A percentile compares a stretch with the other conserved stretches of the same genome.
phyloP scores from a whole-genome alignment of 2,888 invertebrate genomes.

The Hyles lineata region DNA sequence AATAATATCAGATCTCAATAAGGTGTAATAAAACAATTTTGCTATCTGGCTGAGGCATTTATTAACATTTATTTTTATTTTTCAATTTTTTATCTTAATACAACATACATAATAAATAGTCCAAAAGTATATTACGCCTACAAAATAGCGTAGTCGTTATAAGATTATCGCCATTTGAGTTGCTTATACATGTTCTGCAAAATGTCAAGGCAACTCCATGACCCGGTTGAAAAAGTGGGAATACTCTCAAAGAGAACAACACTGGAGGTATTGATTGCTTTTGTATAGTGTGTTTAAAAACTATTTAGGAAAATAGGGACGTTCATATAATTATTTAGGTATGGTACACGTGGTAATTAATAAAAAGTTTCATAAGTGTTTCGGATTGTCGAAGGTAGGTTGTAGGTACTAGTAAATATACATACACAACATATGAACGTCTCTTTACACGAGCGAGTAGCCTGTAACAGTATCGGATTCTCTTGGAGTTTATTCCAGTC shows the following conservation, averaged over 20 bases:
- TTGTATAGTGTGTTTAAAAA: constrained; percentile 22
- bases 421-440: neutral
- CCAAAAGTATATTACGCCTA: constrained; percentile 86
- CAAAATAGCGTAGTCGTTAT: constrained; percentile 85
- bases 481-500: constrained; percentile 40
- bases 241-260: constrained; percentile 67
- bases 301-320: constrained; percentile 17
- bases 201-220: constrained; percentile 77
- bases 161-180: constrained; percentile 83
- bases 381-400: neutral
- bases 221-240: constrained; percentile 71
- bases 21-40: constrained; percentile 29
- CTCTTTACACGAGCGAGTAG: neutral
- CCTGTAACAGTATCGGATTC: neutral
- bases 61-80: constrained; percentile 85
- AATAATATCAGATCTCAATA: neutral
- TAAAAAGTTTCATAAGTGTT: neutral
- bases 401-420: neutral
- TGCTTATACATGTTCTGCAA: constrained; percentile 70
- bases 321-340: neutral
- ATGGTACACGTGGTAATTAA: neutral
- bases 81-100: constrained; percentile 83
- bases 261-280: constrained; percentile 26
- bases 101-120: constrained; percentile 86
- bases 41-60: constrained; percentile 83